Conservation (phyloP, 2,113 vertebrate species). For the Triplophysa tibetana region DNA sequence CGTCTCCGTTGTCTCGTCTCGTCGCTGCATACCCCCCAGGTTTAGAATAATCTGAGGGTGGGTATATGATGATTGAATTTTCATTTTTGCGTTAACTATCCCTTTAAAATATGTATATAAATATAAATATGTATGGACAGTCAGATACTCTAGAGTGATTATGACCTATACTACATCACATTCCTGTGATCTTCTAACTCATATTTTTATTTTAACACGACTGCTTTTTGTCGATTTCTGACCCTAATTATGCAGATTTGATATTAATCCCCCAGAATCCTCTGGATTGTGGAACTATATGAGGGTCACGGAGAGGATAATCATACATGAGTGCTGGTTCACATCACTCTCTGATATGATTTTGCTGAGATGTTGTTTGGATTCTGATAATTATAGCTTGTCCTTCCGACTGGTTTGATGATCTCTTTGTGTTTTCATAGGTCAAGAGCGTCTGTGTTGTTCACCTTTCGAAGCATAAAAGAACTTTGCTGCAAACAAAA, state of each 20-base stretch:
- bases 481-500: slow-evolving; percentile 14
- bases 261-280: slow-evolving; percentile 70
- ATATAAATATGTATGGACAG: too few relatives aligned
- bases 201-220: slow-evolving; percentile 41
- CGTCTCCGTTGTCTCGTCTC: too few relatives aligned
- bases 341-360: slow-evolving; percentile 47
- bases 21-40: too few relatives aligned
- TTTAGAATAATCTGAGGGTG: too few relatives aligned
- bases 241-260: slow-evolving; percentile 77
- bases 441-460: slow-evolving; percentile 25
- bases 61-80: too few relatives aligned
- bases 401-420: slow-evolving; percentile 20
- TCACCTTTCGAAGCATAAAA: background rate
- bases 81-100: too few relatives aligned
- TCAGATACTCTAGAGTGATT: background rate
- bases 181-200: slow-evolving; percentile 45
- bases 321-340: slow-evolving; percentile 68
- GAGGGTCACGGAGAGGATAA: slow-evolving; percentile 73
- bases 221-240: slow-evolving; percentile 58
- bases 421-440: slow-evolving; percentile 22
- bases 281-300: slow-evolving; percentile 66
- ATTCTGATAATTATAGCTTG: slow-evolving; percentile 56
- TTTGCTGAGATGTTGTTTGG: slow-evolving; percentile 52
- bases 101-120: too few relatives aligned
- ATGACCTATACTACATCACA: background rate